A percentile compares a stretch with the other conserved stretches of the same genome.
Evolutionary conservation across 1,140 invertebrate genomes (phyloP).

Genomic region (Caenorhabditis tropicalis): DNA sequence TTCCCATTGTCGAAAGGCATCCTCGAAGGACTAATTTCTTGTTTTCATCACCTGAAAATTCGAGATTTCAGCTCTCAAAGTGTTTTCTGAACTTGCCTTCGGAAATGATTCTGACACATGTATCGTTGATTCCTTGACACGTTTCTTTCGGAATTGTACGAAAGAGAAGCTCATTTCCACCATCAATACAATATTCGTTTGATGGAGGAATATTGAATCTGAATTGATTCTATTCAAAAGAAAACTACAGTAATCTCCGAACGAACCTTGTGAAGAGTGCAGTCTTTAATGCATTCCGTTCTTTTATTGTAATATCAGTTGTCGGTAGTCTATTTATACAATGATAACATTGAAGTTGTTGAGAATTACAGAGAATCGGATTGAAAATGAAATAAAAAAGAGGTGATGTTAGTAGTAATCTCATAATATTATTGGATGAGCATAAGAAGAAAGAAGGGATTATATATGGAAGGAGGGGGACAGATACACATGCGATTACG

Average conservation of each 20-base stretch:
- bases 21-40: not conserved
- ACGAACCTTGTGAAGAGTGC: not conserved
- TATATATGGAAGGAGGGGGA: no score
- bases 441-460: not conserved
- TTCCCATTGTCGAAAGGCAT: not conserved
- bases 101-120: not conserved
- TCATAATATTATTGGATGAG: slow-evolving; percentile 42
- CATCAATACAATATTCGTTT: not conserved
- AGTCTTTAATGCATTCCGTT: not conserved
- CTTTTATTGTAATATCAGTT: not conserved
- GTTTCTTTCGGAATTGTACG: not conserved
- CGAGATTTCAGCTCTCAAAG: not conserved
- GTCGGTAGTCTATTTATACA: not conserved
- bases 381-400: not conserved
- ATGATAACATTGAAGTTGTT: slow-evolving; percentile 23
- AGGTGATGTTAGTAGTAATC: not conserved
- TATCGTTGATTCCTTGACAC: not conserved
- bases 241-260: no score
- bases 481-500: slow-evolving; percentile 22
- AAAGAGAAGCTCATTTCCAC: slow-evolving; percentile 6
- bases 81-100: not conserved
- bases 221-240: not conserved
- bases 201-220: slow-evolving; percentile 31
- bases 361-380: not conserved
- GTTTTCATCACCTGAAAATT: not conserved